A percentile compares a stretch with the other conserved stretches of the same genome.
Evolutionary conservation across 2,888 invertebrate genomes (phyloP).

Genomic region (Acleris laterana): DNA sequence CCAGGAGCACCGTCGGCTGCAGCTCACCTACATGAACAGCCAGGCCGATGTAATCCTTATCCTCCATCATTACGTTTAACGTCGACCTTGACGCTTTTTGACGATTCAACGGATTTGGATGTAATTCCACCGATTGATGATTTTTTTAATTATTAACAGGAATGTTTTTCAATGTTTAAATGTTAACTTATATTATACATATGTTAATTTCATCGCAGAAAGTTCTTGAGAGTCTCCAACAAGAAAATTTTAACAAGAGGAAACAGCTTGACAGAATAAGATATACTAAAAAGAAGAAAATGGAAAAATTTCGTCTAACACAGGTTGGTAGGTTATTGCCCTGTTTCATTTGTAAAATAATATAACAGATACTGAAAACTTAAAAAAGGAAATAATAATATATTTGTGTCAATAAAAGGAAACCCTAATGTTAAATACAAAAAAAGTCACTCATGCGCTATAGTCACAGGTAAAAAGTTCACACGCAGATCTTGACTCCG

Average conservation of each 20-base stretch:
- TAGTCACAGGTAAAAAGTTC: no score
- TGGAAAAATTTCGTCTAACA: constrained; percentile 82
- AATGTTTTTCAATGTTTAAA: no score
- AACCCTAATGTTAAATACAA: no score
- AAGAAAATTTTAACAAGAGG: constrained; percentile 86
- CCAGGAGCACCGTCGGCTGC: constrained; percentile 83
- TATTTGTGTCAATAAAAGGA: no score
- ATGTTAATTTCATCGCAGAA: constrained; percentile 67
- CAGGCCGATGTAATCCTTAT: constrained; percentile 65
- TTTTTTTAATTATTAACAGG: no score
- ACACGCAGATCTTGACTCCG: no score
- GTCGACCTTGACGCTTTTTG: background rate
- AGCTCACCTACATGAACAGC: constrained; percentile 84
- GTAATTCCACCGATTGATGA: no score
- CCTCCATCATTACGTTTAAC: background rate
- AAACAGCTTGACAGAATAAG: constrained; percentile 86
- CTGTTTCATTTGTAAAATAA: background rate
- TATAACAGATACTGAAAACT: background rate
- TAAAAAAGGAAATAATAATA: no score
- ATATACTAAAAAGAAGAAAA: constrained; percentile 85
- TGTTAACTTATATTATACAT: background rate
- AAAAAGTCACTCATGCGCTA: no score
- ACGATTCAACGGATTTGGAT: no score
- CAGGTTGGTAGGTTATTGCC: constrained; percentile 70
- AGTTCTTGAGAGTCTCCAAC: constrained; percentile 84